phyloP scores from a whole-genome alignment of 2,797 vertebrate species.

The Lerista edwardsae region DNA sequence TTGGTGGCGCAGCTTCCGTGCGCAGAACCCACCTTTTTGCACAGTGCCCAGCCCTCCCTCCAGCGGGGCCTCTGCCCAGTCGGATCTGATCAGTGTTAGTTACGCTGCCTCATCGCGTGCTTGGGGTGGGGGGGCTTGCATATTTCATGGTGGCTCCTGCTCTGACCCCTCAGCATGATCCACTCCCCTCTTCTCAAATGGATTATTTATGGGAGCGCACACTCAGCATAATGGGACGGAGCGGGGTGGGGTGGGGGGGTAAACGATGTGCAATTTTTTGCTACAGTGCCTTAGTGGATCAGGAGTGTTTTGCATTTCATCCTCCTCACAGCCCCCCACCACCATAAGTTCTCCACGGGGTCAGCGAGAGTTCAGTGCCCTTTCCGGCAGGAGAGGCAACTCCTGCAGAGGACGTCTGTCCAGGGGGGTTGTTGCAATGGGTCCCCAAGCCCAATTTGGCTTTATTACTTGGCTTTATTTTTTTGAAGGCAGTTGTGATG shows the following conservation, averaged over 20 bases:
- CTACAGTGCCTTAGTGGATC: not conserved
- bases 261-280: not conserved
- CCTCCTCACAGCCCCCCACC: too few species aligned
- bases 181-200: not conserved
- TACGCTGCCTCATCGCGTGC: not conserved
- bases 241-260: not conserved
- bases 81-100: slow-evolving; percentile 6
- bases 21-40: not conserved
- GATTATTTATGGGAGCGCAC: slow-evolving; percentile 3
- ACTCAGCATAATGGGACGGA: slow-evolving; percentile 1
- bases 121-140: not conserved
- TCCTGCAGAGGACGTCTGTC: not conserved
- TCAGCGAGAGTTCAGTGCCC: not conserved
- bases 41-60: not conserved
- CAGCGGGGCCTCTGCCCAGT: not conserved
- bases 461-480: too few species aligned
- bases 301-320: not conserved
- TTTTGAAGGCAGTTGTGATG: too few species aligned
- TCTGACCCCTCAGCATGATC: not conserved
- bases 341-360: not conserved
- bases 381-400: not conserved
- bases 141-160: slow-evolving; percentile 27
- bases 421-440: not conserved
- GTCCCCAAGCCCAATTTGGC: too few species aligned
- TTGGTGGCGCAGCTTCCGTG: not conserved